Evolutionary conservation across 2,797 vertebrate species (phyloP).

Genomic region (Lacerta bilineata): DNA sequence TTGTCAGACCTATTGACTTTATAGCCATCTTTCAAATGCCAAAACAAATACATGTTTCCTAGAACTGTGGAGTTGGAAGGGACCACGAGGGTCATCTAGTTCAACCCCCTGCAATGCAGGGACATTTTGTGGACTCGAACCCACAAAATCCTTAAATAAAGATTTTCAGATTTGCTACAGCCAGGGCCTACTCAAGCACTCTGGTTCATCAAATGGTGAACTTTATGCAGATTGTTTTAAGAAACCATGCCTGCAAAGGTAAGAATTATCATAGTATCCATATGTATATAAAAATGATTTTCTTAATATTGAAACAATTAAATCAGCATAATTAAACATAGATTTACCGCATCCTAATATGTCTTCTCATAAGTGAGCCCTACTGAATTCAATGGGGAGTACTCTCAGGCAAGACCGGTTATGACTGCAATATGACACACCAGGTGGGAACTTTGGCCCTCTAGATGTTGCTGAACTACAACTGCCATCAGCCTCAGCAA

Average conservation of each 20-base stretch:
- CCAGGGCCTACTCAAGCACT: background rate
- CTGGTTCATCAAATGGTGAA: background rate
- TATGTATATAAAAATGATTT: background rate
- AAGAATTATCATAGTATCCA: background rate
- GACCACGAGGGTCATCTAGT: too few relatives aligned
- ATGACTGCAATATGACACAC: too few relatives aligned
- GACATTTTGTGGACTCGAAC: too few relatives aligned
- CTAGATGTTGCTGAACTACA: too few relatives aligned
- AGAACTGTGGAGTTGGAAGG: too few relatives aligned
- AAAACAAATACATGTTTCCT: background rate
- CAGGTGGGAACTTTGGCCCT: too few relatives aligned
- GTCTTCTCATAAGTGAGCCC: too few relatives aligned
- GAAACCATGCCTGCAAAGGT: background rate
- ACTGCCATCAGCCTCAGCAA: too few relatives aligned
- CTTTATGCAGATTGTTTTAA: background rate
- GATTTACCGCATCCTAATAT: background rate
- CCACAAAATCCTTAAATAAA: too few relatives aligned
- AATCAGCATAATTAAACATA: slow-evolving; percentile 6
- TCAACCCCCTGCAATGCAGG: too few relatives aligned
- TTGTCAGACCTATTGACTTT: background rate
- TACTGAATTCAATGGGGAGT: too few relatives aligned
- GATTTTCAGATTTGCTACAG: background rate
- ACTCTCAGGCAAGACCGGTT: too few relatives aligned
- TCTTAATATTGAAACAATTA: background rate
- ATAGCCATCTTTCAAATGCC: background rate